Evolutionary conservation across 2,888 invertebrate genomes (phyloP).

Genomic region (Cheiracanthium punctorium): DNA sequence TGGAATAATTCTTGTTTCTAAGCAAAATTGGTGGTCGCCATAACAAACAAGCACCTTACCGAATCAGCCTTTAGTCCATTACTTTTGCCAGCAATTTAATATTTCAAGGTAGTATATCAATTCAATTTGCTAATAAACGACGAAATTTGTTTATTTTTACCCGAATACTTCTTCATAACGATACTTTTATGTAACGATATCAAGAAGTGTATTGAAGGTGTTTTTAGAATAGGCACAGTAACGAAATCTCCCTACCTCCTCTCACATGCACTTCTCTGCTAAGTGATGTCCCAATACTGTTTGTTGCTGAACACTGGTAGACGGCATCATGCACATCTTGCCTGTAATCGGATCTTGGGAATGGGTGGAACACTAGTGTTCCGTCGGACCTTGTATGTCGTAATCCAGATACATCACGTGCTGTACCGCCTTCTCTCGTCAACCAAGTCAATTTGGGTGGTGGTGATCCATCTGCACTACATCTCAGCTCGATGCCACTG

Average conservation of each 20-base stretch:
- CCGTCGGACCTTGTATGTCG: conserved; percentile 75
- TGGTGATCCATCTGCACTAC: conserved; percentile 49
- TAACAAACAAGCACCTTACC: no score
- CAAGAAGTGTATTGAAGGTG: no score
- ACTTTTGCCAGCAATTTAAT: no score
- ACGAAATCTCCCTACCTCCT: conserved; percentile 75
- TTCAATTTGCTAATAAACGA: no score
- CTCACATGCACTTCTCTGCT: conserved; percentile 75
- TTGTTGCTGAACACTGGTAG: conserved; percentile 75
- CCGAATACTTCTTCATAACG: no score
- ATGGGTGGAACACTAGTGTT: conserved; percentile 75
- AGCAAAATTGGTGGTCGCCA: no score
- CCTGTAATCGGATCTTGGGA: conserved; percentile 73
- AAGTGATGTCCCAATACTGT: conserved; percentile 74
- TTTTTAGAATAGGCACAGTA: no score
- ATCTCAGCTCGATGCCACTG: conserved; percentile 53
- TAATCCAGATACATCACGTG: conserved; percentile 73
- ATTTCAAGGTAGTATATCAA: no score
- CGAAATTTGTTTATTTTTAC: no score
- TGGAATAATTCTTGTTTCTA: no score
- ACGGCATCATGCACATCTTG: conserved; percentile 74
- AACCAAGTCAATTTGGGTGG: conserved; percentile 48
- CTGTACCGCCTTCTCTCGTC: conserved; percentile 73
- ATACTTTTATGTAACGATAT: no score
- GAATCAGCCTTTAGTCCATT: no score